A percentile compares a stretch with the other conserved stretches of the same genome.
These are phyloP conservation scores for Tyria jacobaeae DNA, from an alignment of 2,888 invertebrate genomes.

Conservation along the genomic window DNA sequence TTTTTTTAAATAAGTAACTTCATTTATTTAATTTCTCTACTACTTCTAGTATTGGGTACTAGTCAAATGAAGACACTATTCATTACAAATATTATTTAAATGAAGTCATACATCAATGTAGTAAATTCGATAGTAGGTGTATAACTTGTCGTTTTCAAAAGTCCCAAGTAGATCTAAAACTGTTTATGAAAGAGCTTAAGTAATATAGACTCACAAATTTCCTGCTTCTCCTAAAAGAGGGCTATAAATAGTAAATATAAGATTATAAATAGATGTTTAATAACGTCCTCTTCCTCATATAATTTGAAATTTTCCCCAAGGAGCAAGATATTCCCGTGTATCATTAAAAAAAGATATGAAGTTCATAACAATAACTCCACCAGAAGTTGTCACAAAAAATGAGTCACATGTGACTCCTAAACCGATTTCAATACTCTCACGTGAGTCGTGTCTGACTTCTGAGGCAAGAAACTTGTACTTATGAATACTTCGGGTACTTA, in stretches of 20 bases:
- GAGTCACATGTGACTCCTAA: neutral
- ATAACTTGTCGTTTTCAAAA: too few species aligned
- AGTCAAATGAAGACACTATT: too few species aligned
- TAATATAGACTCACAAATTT: neutral
- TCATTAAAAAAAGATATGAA: conserved; percentile 1
- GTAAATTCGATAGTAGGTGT: too few species aligned
- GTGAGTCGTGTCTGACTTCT: neutral
- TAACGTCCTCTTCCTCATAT: neutral
- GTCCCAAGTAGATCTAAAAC: too few species aligned
- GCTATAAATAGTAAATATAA: too few species aligned
- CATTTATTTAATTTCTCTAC: too few species aligned
- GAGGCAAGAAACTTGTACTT: neutral
- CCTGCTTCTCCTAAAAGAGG: too few species aligned
- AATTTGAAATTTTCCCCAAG: neutral
- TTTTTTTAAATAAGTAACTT: too few species aligned
- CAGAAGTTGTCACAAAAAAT: neutral
- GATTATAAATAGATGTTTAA: neutral
- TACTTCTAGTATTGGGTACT: too few species aligned
- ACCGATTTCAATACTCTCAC: neutral
- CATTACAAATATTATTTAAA: too few species aligned
- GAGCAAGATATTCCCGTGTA: too few species aligned
- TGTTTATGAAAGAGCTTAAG: neutral
- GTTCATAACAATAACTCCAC: neutral
- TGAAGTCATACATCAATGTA: too few species aligned
- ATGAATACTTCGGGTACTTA: neutral